phyloP scores from a whole-genome alignment of 1,140 invertebrate genomes.

The Tribolium castaneum region DNA sequence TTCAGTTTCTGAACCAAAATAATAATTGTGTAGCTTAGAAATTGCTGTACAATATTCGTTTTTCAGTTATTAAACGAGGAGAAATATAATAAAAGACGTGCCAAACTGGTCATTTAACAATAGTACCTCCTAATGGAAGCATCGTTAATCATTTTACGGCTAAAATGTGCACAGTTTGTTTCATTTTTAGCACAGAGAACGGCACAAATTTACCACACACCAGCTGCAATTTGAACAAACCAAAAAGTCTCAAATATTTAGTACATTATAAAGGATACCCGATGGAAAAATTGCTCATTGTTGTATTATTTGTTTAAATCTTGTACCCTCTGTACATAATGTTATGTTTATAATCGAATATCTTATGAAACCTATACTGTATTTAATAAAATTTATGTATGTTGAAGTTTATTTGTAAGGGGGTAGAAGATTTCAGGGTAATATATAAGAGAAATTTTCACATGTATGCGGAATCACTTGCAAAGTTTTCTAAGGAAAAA shows the following conservation, averaged over 20 bases:
- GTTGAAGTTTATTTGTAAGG: conserved; percentile 37
- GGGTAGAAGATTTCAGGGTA: conserved; percentile 47
- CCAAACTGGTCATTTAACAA: conserved; percentile 29
- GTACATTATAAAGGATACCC: conserved; percentile 12
- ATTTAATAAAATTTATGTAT: conserved; percentile 44
- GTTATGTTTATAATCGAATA: conserved; percentile 28
- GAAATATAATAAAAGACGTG: conserved; percentile 33
- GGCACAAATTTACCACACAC: conserved; percentile 42
- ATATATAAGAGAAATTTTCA: conserved; percentile 44
- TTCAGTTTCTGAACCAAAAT: conserved; percentile 45
- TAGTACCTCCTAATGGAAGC: conserved; percentile 38
- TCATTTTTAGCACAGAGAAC: conserved; percentile 43
- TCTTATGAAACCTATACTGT: conserved; percentile 35
- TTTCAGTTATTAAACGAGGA: conserved; percentile 1
- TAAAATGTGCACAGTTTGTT: conserved; percentile 21
- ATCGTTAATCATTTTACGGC: background rate
- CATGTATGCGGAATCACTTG: conserved; percentile 46
- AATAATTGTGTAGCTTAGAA: conserved; percentile 58
- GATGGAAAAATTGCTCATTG: conserved; percentile 56
- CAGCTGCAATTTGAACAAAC: conserved; percentile 37
- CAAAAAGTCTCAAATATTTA: conserved; percentile 21
- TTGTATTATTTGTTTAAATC: conserved; percentile 56
- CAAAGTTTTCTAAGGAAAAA: conserved; percentile 57
- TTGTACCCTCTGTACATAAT: conserved; percentile 44
- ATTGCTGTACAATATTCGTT: conserved; percentile 54